Conservation (phyloP, 2,113 vertebrate genomes). For the Elachura formosa region DNA sequence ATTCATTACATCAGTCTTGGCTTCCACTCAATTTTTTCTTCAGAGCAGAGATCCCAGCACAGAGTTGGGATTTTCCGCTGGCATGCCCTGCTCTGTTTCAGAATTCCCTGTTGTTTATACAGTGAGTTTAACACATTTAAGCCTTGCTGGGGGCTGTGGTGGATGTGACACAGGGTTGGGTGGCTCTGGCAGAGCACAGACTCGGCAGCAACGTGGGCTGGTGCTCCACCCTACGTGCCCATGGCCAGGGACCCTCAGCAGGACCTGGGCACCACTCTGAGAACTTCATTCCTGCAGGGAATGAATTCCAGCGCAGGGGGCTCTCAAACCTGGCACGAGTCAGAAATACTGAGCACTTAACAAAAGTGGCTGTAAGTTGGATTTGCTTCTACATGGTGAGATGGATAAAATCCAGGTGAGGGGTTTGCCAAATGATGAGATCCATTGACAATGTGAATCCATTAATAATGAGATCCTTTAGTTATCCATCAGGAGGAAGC, state of each 20-base stretch:
- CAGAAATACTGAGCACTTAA: not conserved
- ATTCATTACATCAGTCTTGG: not conserved
- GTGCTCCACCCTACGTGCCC: fast-evolving
- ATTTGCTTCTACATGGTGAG: not conserved
- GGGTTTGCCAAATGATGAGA: not conserved
- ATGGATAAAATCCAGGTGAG: not conserved
- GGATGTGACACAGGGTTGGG: not conserved
- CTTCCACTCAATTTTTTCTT: not conserved
- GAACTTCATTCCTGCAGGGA: not conserved
- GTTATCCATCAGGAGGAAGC: not conserved
- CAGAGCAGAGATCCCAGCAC: not conserved
- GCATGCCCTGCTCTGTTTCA: not conserved
- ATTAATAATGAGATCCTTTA: not conserved
- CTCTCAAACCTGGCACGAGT: not conserved
- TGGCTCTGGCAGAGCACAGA: not conserved
- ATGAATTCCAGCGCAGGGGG: no score
- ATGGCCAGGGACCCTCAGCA: fast-evolving
- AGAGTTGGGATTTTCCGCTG: not conserved
- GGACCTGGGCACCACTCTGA: fast-evolving
- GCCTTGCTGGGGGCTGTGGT: not conserved
- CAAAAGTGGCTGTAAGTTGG: not conserved
- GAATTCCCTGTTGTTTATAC: fast-evolving
- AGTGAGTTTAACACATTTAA: fast-evolving
- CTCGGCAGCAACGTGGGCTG: fast-evolving
- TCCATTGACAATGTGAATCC: not conserved